These are phyloP conservation scores for Grallaria varia DNA, from an alignment of 2,113 vertebrate species.

Conservation along the genomic window DNA sequence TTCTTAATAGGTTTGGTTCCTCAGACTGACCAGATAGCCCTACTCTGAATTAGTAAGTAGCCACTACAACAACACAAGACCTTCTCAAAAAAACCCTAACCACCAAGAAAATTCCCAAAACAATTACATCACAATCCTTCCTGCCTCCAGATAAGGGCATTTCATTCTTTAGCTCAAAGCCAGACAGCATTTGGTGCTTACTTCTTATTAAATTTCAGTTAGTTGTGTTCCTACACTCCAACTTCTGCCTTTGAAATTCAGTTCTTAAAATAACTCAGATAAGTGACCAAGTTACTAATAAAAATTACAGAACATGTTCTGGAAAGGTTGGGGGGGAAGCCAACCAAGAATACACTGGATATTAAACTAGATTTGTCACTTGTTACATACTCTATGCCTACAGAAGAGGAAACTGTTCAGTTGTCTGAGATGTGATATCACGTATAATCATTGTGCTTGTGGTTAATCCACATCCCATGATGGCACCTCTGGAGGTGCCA, in stretches of 20 bases:
- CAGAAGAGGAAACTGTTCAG: background rate
- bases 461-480: background rate
- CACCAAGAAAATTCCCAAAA: background rate
- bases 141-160: background rate
- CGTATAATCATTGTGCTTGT: accelerated
- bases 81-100: background rate
- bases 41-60: background rate
- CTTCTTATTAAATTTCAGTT: background rate
- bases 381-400: background rate
- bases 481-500: background rate
- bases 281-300: background rate
- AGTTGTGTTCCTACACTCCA: background rate
- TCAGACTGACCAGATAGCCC: background rate
- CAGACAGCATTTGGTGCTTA: background rate
- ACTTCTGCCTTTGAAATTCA: background rate
- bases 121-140: background rate
- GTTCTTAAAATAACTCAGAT: background rate
- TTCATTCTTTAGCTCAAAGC: background rate
- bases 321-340: background rate
- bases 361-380: background rate
- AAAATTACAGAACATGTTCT: background rate
- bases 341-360: background rate
- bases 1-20: background rate
- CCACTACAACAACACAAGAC: background rate
- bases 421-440: background rate